Evolutionary conservation across 2,113 vertebrate genomes (phyloP).

Genomic region (Poeciliopsis prolifica): DNA sequence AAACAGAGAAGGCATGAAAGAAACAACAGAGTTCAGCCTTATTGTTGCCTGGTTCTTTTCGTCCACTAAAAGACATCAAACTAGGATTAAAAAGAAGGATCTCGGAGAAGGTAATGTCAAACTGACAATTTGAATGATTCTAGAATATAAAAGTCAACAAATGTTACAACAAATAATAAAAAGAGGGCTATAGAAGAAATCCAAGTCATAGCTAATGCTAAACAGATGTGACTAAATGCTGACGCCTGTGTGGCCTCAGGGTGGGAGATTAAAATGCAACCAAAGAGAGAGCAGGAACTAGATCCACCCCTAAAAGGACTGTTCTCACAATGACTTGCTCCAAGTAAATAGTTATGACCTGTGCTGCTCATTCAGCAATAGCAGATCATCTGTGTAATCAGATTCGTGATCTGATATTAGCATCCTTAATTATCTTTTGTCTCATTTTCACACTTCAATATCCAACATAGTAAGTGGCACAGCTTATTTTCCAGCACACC

Average conservation of each 20-base stretch:
- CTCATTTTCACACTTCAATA: constrained; percentile 25
- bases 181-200: constrained; percentile 35
- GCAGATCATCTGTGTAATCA: constrained; percentile 14
- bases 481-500: constrained; percentile 20
- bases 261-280: constrained; percentile 22
- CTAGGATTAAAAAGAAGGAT: background rate
- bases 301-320: constrained; percentile 27
- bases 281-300: constrained; percentile 28
- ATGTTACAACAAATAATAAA: background rate
- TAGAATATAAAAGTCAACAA: background rate
- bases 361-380: constrained; percentile 22
- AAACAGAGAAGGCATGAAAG: too few species aligned
- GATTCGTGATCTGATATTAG: background rate
- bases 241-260: constrained; percentile 10
- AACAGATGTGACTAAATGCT: constrained; percentile 68
- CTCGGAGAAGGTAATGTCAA: background rate
- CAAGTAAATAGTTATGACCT: constrained; percentile 5
- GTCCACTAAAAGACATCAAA: background rate
- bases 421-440: constrained; percentile 22
- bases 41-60: background rate
- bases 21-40: background rate
- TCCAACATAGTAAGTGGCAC: background rate
- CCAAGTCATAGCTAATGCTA: constrained; percentile 70
- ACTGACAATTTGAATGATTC: background rate
- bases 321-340: constrained; percentile 56